phyloP scores from a whole-genome alignment of 1,140 invertebrate species.

The Trichogramma pretiosum region DNA sequence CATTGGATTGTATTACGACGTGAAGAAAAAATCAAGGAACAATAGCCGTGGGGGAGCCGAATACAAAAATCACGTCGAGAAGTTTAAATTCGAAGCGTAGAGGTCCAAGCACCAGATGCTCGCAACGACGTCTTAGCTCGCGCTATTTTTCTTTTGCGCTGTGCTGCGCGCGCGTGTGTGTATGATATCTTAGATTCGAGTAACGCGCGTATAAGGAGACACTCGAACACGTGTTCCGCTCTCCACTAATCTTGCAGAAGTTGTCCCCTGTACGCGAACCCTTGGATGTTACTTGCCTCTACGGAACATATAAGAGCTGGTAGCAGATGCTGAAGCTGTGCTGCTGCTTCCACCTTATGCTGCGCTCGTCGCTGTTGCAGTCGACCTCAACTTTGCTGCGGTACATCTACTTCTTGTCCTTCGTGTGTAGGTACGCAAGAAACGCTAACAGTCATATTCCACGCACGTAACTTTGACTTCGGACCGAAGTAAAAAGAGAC shows the following conservation, averaged over 20 bases:
- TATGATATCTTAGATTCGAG: too few relatives aligned
- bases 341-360: constrained; percentile 36
- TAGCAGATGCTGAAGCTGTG: neutral
- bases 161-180: constrained; percentile 24
- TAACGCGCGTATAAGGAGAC: constrained; percentile 21
- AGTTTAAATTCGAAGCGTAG: constrained; percentile 30
- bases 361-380: constrained; percentile 20
- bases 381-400: constrained; percentile 14
- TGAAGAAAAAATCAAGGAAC: neutral
- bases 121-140: constrained; percentile 46
- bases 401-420: too few relatives aligned
- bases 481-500: too few relatives aligned
- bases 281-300: too few relatives aligned
- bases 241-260: constrained; percentile 39
- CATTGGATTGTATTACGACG: neutral
- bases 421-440: too few relatives aligned
- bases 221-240: constrained; percentile 44
- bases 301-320: too few relatives aligned
- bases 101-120: constrained; percentile 37
- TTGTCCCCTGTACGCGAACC: too few relatives aligned
- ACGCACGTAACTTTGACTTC: too few relatives aligned
- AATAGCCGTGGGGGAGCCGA: too few relatives aligned
- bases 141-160: constrained; percentile 43
- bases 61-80: neutral
- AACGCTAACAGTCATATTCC: too few relatives aligned